Percentiles rank a stretch among this genome's conserved stretches.
Evolutionary conservation across 2,888 invertebrate species (phyloP).

Genomic region (Drosophila lutescens): DNA sequence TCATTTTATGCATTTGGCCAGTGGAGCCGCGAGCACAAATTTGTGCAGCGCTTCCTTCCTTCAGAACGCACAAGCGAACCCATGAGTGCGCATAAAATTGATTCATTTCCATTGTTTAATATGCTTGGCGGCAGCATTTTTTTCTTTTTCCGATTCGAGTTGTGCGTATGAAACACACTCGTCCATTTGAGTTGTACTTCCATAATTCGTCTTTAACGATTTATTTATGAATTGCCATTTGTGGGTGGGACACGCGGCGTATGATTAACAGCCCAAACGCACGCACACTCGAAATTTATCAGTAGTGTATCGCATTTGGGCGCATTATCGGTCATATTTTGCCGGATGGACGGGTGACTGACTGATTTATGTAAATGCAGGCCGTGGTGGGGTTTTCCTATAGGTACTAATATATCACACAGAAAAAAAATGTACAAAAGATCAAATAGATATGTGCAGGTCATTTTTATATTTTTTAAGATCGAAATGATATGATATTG

Average conservation of each 20-base stretch:
- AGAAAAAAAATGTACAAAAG: too few relatives aligned
- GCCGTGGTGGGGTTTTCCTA: conserved; percentile 6
- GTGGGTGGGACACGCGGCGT: conserved; percentile 42
- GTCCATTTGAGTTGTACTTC: conserved; percentile 47
- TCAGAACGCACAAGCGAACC: conserved; percentile 20
- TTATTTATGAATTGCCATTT: conserved; percentile 70
- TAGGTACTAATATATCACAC: background rate
- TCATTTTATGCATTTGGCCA: conserved; percentile 78
- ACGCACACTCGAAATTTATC: conserved; percentile 51
- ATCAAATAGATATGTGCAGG: too few relatives aligned
- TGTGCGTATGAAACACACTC: conserved; percentile 28
- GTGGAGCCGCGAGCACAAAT: conserved; percentile 57
- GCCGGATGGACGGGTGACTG: conserved; percentile 48
- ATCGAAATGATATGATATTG: too few relatives aligned
- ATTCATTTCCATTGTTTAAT: conserved; percentile 81
- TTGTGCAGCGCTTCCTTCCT: conserved; percentile 74
- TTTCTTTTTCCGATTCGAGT: conserved; percentile 3
- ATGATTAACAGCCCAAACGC: conserved; percentile 64
- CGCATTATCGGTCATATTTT: conserved; percentile 63
- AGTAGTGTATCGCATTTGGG: conserved; percentile 49
- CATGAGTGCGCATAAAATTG: conserved; percentile 68
- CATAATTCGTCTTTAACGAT: conserved; percentile 70
- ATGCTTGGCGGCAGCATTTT: conserved; percentile 66
- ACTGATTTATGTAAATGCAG: conserved; percentile 45
- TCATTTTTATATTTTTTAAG: too few relatives aligned